A percentile compares a stretch with the other conserved stretches of the same genome.
Conservation (phyloP, 92 coral and sea anemone genomes). For the Montipora capitata region DNA sequence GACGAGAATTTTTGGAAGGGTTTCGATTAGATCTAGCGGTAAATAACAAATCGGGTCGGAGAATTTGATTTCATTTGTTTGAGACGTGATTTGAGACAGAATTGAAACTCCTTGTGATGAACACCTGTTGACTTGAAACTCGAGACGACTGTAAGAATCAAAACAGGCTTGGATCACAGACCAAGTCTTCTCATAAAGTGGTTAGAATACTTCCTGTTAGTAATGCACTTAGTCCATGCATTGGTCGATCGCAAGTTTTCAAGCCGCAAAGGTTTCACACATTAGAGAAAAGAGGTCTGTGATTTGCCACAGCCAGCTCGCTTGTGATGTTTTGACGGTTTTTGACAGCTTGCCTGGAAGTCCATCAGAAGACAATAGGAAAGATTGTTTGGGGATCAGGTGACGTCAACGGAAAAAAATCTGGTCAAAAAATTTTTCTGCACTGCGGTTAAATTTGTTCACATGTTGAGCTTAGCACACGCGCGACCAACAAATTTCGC, state of each 20-base stretch:
- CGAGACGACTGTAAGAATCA: conserved; percentile 7
- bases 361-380: conserved; percentile 2
- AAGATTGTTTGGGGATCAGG: conserved; percentile 4
- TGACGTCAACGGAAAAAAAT: conserved; percentile 43
- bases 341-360: conserved; percentile 53
- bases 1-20: no score
- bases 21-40: no score
- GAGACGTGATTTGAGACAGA: background rate
- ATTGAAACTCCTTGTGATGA: background rate
- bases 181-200: background rate
- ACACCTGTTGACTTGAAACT: conserved; percentile 50
- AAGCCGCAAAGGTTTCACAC: conserved; percentile 4
- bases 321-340: conserved; percentile 9
- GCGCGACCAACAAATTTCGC: background rate
- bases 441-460: background rate
- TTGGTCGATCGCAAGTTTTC: conserved; percentile 4
- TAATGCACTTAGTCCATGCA: conserved; percentile 31
- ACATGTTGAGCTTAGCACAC: conserved; percentile 7
- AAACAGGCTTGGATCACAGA: background rate
- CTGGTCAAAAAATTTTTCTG: conserved; percentile 30
- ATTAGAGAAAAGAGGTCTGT: background rate
- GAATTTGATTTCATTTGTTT: background rate
- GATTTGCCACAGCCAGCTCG: conserved; percentile 16
- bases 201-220: conserved; percentile 39
- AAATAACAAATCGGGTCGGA: background rate